Base-by-base conservation (phyloP, 2,888 invertebrate species). In the Thecocarcelia acutangulata region DNA sequence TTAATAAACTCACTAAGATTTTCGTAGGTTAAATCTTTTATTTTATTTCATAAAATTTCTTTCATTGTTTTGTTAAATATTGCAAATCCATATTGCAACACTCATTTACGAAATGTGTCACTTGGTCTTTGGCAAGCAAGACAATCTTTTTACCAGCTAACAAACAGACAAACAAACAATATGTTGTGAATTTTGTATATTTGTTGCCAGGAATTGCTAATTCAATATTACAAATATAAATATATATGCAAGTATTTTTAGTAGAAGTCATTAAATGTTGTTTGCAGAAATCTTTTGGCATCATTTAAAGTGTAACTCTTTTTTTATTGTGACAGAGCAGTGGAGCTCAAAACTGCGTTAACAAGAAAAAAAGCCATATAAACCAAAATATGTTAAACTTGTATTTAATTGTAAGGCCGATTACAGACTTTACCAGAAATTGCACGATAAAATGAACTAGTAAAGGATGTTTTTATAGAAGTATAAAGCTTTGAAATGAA, bases 121-220 rank as follows among this genome's bases (percentile, higher is more conserved):
- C 74, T 59, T 64, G 50, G 63, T 69, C 13, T 73, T 40, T 64
- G 58, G n/a, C 40, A 72, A 66, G 3, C 44, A 61, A 63, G 15
- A 58, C 58, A 58, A 66, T 68, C 50, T 76, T 61, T 61, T 76
- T 69, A 78, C 44, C 59, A 64, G 33, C 33, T n/a, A 9, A 33
- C 33, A 33, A 6, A 9, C 33, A 33, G 9, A 33, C 33, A 33
- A 8, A 78, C 33, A 44, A 66, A 78, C 72, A 74, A 74, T 74
- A 82, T 78, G 52, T 64, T 80, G 69, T 70, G 64, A 74, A 74
- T 82, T 76, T 76, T 61, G 52, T 37, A 68, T 76, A 59, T 76
- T 69, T 15, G 75, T 54, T 82, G 78, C 74, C 74, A 74, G 69
- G 64, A 78, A 74, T 77, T 74, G 63, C 12, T 59, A 69, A 75